Conservation (phyloP, 2,888 invertebrate species). For the Phortica magna region DNA sequence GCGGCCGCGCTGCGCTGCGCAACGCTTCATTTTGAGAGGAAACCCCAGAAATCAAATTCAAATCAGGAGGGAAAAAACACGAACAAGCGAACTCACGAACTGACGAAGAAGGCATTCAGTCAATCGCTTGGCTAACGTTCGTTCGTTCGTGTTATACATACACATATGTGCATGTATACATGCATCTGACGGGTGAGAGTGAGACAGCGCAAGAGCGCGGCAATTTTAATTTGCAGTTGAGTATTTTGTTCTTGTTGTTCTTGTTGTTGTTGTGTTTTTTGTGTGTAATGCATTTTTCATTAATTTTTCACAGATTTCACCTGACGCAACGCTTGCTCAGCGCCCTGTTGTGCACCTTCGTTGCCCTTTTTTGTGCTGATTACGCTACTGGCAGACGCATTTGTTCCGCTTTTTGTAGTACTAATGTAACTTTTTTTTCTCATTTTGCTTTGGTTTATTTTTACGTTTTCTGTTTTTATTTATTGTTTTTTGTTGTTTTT, state of each 20-base stretch:
- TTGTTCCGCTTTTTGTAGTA: slow-evolving; percentile 6
- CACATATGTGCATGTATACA: no score
- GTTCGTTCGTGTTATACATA: no score
- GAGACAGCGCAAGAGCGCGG: not conserved
- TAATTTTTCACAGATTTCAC: not conserved
- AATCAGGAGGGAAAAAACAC: slow-evolving; percentile 20
- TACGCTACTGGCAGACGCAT: not conserved
- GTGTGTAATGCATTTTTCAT: not conserved
- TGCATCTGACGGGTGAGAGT: not conserved
- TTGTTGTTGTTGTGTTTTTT: no score
- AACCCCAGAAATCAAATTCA: slow-evolving; percentile 17
- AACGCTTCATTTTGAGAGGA: slow-evolving; percentile 30
- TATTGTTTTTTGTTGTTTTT: not conserved
- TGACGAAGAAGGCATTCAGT: not conserved
- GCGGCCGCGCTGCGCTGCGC: not conserved
- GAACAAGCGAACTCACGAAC: not conserved
- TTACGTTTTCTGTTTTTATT: not conserved
- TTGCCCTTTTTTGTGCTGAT: not conserved
- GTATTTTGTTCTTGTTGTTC: no score
- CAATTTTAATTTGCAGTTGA: no score
- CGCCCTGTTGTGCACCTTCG: not conserved
- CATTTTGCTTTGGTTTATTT: not conserved
- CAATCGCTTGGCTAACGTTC: no score
- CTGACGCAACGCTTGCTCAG: not conserved
- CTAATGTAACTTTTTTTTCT: no score